A percentile compares a stretch with the other conserved stretches of the same genome.
These are phyloP conservation scores for Drosophila lutescens DNA, from an alignment of 2,888 invertebrate genomes.

Conservation along the genomic window DNA sequence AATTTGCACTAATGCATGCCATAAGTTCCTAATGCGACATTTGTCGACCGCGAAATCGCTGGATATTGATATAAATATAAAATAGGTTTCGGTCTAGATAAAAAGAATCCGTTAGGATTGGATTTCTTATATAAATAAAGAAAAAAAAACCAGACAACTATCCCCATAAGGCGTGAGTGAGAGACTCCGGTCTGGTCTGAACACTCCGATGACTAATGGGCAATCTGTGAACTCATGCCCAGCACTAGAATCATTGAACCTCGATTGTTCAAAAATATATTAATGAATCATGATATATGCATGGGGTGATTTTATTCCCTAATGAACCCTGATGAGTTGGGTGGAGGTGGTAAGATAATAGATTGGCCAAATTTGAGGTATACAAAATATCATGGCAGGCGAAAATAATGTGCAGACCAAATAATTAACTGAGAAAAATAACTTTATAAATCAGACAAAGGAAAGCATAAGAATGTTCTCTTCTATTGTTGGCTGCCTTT, in stretches of 20 bases:
- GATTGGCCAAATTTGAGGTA: background rate
- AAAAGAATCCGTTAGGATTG: background rate
- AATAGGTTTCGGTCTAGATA: slow-evolving; percentile 6
- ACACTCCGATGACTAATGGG: slow-evolving; percentile 57
- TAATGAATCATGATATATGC: slow-evolving; percentile 31
- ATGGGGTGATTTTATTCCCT: background rate
- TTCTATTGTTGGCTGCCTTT: slow-evolving; percentile 17
- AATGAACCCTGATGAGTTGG: slow-evolving; percentile 15
- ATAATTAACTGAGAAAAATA: slow-evolving; percentile 40
- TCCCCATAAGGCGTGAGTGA: background rate
- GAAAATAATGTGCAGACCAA: slow-evolving; percentile 12
- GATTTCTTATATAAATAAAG: background rate
- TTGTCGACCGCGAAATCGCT: slow-evolving; percentile 29
- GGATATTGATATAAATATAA: slow-evolving; percentile 51
- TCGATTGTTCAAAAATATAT: slow-evolving; percentile 40
- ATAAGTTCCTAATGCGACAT: slow-evolving; percentile 55
- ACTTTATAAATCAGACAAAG: slow-evolving; percentile 14
- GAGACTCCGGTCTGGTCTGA: slow-evolving; percentile 3
- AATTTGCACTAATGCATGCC: slow-evolving; percentile 70
- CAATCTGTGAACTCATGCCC: slow-evolving; percentile 52
- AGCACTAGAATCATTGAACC: slow-evolving; percentile 69
- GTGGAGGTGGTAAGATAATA: background rate
- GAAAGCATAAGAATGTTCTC: slow-evolving; percentile 31
- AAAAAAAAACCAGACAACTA: background rate
- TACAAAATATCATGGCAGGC: slow-evolving; percentile 14